Base-by-base conservation (phyloP, 2,797 vertebrate genomes). In the Rachycentron canadum region DNA sequence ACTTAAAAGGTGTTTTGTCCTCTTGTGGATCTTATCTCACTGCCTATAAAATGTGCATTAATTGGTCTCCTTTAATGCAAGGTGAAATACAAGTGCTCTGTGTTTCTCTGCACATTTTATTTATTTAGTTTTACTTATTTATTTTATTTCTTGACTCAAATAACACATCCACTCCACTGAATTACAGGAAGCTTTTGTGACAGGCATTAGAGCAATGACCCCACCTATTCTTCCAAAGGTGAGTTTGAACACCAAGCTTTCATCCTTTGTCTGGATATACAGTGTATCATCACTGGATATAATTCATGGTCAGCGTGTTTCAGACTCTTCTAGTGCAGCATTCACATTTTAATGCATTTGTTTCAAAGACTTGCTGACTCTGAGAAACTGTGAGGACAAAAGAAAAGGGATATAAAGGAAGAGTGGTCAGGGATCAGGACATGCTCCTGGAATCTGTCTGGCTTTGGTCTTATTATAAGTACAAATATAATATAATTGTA, bases 251-350 rank as follows among this genome's bases (percentile, higher is more conserved):
- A 57, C 30, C 55, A 34, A 9, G 1, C 30, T 57, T 23, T 25
- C n/a, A 10, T 32, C 11, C 9, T 50, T 52, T 52, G 23, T 26
- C 12, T 47, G 43, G 26, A n/a, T 13, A 32, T 23, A 19, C 17
- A 52, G 57, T 61, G 10, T 19, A 62, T 32, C 26, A 16, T 19
- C 58, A 40, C 7, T 12, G 38, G 50, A 34, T 53, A 72, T 78
- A 67, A 47, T 66, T 73, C 64, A 79, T 40, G 26, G 66, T 68
- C 63, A 68, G 64, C 69, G 63, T 41, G 50, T 73, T 73, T 67
- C 50, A 47, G 34, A 61, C 40, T 55, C 47, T 30, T 61, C 49
- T 40, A 52, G 52, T 52, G 57, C 66, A 9, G 38, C 25, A 58
- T 59, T 59, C 43, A 45, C 56, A 58, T 74, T 79, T 56, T 63